Conservation (phyloP, 64 coral and sea anemone species). For the Pachyseris speciosa region DNA sequence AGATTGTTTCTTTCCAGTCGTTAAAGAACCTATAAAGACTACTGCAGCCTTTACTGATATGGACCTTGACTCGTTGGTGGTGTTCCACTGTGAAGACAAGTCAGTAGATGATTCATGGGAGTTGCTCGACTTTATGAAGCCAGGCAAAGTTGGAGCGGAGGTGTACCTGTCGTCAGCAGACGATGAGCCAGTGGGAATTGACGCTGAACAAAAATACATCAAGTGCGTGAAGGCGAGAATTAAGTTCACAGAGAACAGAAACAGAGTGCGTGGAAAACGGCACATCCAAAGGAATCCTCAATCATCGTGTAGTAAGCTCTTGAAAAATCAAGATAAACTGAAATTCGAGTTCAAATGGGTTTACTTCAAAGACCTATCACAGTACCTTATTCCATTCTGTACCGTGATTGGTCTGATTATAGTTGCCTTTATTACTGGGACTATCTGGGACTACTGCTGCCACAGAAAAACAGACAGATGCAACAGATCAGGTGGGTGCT, state of each 20-base stretch:
- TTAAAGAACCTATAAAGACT: not conserved
- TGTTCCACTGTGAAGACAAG: slow-evolving; percentile 14
- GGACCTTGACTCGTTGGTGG: not conserved
- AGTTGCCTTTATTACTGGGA: not conserved
- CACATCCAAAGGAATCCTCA: not conserved
- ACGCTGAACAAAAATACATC: not conserved
- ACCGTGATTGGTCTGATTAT: not conserved
- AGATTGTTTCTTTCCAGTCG: not conserved
- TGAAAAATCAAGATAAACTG: not conserved
- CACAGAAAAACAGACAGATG: not conserved
- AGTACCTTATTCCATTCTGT: not conserved
- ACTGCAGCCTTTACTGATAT: not conserved
- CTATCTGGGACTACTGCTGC: not conserved
- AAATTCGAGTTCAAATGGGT: slow-evolving; percentile 26
- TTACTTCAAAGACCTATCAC: not conserved
- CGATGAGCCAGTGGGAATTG: not conserved
- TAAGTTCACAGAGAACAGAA: too few relatives aligned
- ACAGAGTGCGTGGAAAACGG: not conserved
- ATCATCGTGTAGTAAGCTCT: not conserved
- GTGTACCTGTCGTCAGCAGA: not conserved
- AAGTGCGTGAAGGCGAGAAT: not conserved
- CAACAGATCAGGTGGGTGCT: not conserved
- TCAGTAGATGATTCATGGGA: not conserved
- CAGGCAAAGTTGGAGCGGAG: not conserved
- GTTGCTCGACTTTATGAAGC: not conserved